A percentile compares a stretch with the other conserved stretches of the same genome.
Conservation (phyloP, 2,797 vertebrate genomes). For the Phrynocephalus forsythii region DNA sequence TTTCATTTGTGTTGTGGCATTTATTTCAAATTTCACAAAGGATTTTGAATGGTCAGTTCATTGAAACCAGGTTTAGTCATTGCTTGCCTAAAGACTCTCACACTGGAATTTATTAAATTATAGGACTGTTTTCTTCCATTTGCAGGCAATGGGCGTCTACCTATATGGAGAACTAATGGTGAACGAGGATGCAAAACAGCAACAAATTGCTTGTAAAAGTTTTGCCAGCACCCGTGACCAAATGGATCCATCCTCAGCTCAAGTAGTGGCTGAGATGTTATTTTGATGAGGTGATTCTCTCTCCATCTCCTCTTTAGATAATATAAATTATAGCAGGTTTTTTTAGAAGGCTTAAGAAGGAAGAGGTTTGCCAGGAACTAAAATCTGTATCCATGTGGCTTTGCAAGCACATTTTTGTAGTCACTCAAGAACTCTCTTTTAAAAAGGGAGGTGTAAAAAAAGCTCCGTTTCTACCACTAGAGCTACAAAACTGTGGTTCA, state of each 20-base stretch:
- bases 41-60: not conserved
- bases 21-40: not conserved
- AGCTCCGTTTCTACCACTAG: too few species aligned
- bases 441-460: too few species aligned
- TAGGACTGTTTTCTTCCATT: slow-evolving; percentile 43
- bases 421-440: too few species aligned
- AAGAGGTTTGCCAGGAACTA: too few species aligned
- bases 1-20: not conserved
- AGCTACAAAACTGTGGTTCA: not conserved
- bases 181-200: slow-evolving; percentile 88
- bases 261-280: slow-evolving; percentile 94
- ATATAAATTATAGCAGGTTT: slow-evolving; percentile 3
- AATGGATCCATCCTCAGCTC: slow-evolving; percentile 89
- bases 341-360: not conserved
- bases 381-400: too few species aligned
- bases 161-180: slow-evolving; percentile 98
- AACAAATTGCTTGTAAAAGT: slow-evolving; percentile 87
- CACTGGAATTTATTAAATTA: slow-evolving; percentile 21
- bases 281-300: slow-evolving; percentile 81
- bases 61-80: not conserved
- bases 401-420: too few species aligned
- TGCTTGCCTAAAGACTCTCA: not conserved
- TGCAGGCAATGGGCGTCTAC: slow-evolving; percentile 96
- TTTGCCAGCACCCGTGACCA: slow-evolving; percentile 83
- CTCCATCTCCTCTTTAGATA: not conserved